Base-by-base conservation (phyloP, 2,797 vertebrate genomes). In the Moxostoma hubbsi region DNA sequence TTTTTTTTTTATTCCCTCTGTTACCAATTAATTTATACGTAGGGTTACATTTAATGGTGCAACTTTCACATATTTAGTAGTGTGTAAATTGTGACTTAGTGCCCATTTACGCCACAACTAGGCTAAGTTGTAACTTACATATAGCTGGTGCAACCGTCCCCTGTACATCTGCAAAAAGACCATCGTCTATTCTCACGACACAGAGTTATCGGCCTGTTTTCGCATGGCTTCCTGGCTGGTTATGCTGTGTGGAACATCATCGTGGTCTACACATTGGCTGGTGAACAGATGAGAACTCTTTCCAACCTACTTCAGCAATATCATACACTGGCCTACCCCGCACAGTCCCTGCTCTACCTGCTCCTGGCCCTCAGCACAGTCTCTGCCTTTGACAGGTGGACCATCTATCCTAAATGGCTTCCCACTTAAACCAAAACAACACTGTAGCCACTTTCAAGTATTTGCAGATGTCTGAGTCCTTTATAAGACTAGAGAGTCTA, bases 181-280 rank as follows among this genome's bases (percentile, higher is more conserved):
- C n/a, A 9, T 8, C 43, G 5, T 15, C 9, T 62, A n/a, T 10
- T 12, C 18, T 69, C 43, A 11, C 9, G 69, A 1, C 66, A 24
- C 87, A 99, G 98, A 89, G 88, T 94, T 81, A 85, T 98, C 0
- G 96, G 97, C 24, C 93, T 98, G 57, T 98, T 96, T 79, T 95
- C 91, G 74, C 95, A 98, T 0, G 98, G 98, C 74, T 96, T 99
- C 87, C 90, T 99, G 87, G 97, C 97, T 10, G 98, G 98, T 53
- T 98, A 93, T 68, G 93, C 96, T 0, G 89, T 98, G 45, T 99
- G 98, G 97, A 98, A 99, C 85, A 90, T 96, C n/a, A 91, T 96
- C 76, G 91, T 98, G 84, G 94, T 99, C 79, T 98, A 97, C 73
- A 77, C 95, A 79, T 90, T 98, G 67, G 94, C 95, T 1, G 97